Conservation (phyloP, 35 echinoderm and acorn worm genomes). For the Lytechinus pictus region DNA sequence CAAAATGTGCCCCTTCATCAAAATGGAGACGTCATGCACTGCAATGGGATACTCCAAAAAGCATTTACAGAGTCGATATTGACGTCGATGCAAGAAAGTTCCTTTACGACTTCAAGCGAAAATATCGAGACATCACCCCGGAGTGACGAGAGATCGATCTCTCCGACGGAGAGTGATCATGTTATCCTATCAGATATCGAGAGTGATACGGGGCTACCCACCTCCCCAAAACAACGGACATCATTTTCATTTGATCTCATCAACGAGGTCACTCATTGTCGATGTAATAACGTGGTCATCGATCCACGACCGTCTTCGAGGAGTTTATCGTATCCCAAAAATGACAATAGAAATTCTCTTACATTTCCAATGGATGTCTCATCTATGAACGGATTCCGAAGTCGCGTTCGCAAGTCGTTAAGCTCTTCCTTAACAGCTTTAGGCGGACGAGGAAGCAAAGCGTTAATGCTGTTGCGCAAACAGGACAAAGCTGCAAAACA, state of each 20-base stretch:
- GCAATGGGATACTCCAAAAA: constrained; percentile 31
- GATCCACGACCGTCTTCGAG: neutral
- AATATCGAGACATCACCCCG: constrained; percentile 47
- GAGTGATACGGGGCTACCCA: neutral
- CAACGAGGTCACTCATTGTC: constrained; percentile 49
- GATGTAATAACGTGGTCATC: neutral
- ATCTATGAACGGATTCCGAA: constrained; percentile 64
- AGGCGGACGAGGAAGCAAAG: constrained; percentile 79
- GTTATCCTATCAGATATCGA: constrained; percentile 35
- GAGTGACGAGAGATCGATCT: constrained; percentile 27
- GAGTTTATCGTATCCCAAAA: constrained; percentile 44
- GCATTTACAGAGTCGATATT: constrained; percentile 26
- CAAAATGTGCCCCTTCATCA: constrained; percentile 18
- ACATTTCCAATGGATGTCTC: constrained; percentile 47
- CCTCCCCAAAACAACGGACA: constrained; percentile 14
- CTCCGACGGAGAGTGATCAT: constrained; percentile 39
- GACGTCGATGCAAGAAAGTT: constrained; percentile 47
- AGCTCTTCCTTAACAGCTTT: constrained; percentile 83
- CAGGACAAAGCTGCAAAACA: constrained; percentile 98
- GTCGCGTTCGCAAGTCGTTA: constrained; percentile 77
- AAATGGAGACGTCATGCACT: constrained; percentile 47
- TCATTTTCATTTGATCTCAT: constrained; percentile 65
- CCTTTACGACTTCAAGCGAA: constrained; percentile 47
- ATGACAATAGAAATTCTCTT: constrained; percentile 23
- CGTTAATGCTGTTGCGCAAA: constrained; percentile 71